Evolutionary conservation across 2,113 vertebrate species (phyloP), one percentile per base, ranked within the genome.

Genomic region (Bungarus multicinctus): DNA sequence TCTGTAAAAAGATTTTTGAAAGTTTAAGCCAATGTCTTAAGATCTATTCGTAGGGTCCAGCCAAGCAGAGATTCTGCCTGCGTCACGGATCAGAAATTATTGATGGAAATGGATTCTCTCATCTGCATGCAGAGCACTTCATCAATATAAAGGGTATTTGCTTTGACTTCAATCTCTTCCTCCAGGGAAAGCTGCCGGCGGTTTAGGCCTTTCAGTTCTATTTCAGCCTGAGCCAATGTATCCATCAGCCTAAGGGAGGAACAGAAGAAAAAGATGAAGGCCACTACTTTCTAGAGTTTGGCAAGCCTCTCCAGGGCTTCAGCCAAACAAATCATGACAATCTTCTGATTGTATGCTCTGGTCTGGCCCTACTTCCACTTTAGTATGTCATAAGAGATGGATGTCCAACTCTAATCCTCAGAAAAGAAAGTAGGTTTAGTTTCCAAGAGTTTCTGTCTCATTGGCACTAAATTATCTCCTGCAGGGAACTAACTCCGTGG

Each of bases 71-170:
- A 34, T 16, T n/a, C 87, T 14, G 90, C 91, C 34, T 87, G 25
- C 2, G 0, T 81, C 74, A 0, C 0, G 43, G 54, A 94, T 97
- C 97, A 99, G 92, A 98, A 98, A 1, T 39, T 96, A 30, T 97
- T 96, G 50, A 97, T 98, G 4, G 93, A 81, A 20, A 99, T 92
- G 89, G 98, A 96, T 94, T 98, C 97, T 93, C 98, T 97, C 96
- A 98, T 97, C 95, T 98, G 98, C 95, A 95, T 91, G 88, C 99
- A 99, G 88, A 98, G 96, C 92, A 99, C 98, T 92, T 99, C 98
- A 0, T 99, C 99, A 3, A 99, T 98, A 91, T 99, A 99, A 55
- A 99, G 93, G 0, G 98, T 97, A 92, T 97, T 98, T 90, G 98
- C 96, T 92, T 99, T 99, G 45, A 98, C 94, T 57, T 98, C 96